These are phyloP conservation scores for Cyprinodon diabolis DNA, from an alignment of 2,797 vertebrate species.

Conservation along the genomic window DNA sequence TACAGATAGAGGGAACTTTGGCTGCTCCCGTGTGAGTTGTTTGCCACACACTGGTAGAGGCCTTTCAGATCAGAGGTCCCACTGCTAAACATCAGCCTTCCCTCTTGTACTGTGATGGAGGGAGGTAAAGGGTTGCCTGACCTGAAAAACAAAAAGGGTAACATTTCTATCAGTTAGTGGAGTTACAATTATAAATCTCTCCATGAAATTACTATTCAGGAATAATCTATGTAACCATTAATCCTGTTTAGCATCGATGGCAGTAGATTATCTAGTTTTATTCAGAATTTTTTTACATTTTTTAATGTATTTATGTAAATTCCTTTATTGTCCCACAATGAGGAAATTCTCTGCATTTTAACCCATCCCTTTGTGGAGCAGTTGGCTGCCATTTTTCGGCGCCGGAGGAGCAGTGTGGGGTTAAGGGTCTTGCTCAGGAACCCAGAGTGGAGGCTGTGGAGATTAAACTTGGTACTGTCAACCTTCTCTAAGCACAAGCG, in stretches of 20 bases:
- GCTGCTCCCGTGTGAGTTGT: slow-evolving; percentile 42
- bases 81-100: slow-evolving; percentile 31
- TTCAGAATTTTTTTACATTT: not conserved
- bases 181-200: not conserved
- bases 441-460: no score
- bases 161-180: not conserved
- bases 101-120: slow-evolving; percentile 19
- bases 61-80: slow-evolving; percentile 36
- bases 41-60: slow-evolving; percentile 61
- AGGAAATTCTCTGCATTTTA: no score
- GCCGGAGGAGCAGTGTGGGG: no score
- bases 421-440: no score
- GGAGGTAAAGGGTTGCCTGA: not conserved
- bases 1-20: slow-evolving; percentile 20
- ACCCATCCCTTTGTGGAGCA: no score
- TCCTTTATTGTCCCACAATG: no score
- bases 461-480: no score
- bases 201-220: not conserved
- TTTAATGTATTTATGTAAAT: no score
- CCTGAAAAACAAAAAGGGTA: slow-evolving; percentile 26
- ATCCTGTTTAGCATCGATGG: not conserved
- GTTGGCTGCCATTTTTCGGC: no score
- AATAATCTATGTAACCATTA: not conserved
- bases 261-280: not conserved
- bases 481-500: no score